These are phyloP conservation scores for Chelonus insularis DNA, from an alignment of 1,140 invertebrate species.

Conservation along the genomic window DNA sequence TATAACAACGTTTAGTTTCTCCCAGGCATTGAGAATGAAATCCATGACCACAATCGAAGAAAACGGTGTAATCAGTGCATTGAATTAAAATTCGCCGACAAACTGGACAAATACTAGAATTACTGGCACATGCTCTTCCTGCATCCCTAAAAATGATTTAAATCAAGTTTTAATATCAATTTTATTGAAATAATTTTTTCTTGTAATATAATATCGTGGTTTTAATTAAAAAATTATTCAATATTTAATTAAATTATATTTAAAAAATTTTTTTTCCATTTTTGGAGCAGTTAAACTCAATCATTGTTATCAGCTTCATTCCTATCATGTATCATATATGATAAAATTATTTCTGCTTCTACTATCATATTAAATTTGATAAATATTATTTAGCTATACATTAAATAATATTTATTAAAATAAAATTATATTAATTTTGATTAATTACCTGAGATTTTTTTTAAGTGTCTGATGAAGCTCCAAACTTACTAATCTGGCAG, in stretches of 20 bases:
- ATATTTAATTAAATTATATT: no score
- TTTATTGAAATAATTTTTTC: no score
- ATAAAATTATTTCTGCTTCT: no score
- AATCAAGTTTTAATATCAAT: no score
- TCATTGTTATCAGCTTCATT: no score
- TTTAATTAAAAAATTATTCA: neutral
- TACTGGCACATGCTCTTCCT: constrained; percentile 45
- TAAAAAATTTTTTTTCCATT: no score
- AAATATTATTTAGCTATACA: neutral
- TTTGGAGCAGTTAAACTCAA: no score
- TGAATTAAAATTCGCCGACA: constrained; percentile 50
- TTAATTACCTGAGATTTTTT: constrained; percentile 47
- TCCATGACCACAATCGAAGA: constrained; percentile 55
- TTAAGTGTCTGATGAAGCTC: constrained; percentile 54
- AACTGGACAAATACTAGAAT: constrained; percentile 48
- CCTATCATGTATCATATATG: no score
- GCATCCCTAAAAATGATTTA: constrained; percentile 40
- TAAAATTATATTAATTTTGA: neutral
- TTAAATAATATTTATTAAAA: neutral
- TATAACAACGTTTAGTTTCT: constrained; percentile 53
- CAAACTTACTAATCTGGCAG: constrained; percentile 52
- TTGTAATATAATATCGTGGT: no score
- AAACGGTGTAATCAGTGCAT: constrained; percentile 45
- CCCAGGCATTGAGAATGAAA: constrained; percentile 52
- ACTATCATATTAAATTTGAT: no score